Conservation (phyloP, 1,140 invertebrate species). For the Chironomus tepperi region DNA sequence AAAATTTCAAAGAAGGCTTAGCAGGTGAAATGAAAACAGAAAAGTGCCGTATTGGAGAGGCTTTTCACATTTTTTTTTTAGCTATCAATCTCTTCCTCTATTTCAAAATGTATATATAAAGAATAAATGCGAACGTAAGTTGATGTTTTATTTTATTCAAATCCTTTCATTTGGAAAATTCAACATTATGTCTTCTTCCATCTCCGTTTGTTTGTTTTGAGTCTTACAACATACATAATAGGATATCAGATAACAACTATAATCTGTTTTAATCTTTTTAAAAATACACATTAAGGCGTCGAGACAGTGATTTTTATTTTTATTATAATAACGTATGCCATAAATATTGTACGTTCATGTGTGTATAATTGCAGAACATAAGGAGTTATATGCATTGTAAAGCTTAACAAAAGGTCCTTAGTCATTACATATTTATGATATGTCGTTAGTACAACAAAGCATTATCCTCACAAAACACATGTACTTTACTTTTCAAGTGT, state of each 20-base stretch:
- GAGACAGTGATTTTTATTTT: slow-evolving; percentile 11
- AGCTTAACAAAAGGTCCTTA: slow-evolving; percentile 3
- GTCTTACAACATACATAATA: neutral
- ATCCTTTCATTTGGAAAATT: no score
- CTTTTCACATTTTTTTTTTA: no score
- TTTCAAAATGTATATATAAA: no score
- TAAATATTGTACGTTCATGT: neutral
- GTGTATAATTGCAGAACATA: neutral
- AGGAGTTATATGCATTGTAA: neutral
- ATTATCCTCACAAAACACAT: slow-evolving; percentile 14
- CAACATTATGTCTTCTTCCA: no score
- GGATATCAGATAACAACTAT: slow-evolving; percentile 2
- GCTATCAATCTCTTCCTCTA: no score
- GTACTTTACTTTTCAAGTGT: neutral
- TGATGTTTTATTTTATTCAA: no score
- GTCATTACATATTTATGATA: neutral
- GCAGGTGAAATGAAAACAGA: neutral
- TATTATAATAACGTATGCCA: neutral
- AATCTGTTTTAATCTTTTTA: neutral
- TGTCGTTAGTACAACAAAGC: slow-evolving; percentile 6
- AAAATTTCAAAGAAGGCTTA: slow-evolving; percentile 14
- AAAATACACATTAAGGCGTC: neutral
- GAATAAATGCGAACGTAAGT: no score
- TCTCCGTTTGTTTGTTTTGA: no score
- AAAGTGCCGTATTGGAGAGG: neutral